Evolutionary conservation across 2,888 invertebrate species (phyloP), one percentile per base, ranked within the genome.

Genomic region (Lamellibrachia columna): DNA sequence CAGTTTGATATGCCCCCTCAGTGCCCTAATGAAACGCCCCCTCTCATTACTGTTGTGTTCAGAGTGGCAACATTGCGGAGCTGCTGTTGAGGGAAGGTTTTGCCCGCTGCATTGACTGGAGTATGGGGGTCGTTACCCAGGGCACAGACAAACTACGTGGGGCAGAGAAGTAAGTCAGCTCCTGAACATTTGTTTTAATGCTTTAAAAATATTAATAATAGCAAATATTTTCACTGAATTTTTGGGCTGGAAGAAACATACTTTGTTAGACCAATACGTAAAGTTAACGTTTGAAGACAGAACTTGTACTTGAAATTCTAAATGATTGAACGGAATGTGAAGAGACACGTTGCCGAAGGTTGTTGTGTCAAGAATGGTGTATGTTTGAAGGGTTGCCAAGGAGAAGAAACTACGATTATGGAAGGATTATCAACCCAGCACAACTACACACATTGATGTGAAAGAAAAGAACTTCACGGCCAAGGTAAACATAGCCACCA

Each of bases 21-120:
- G 40, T 40, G 40, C 1, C 40, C 40, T 40, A 40, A 40, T 40
- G 40, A 40, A 1, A 40, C 40, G 40, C 40, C 40, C 40, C 40
- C 40, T 40, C 40, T 40, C 40, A 40, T 40, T 40, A 1, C 40
- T 40, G 40, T 40, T 40, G 40, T 40, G 40, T 40, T 40, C 40
- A 40, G 40, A 40, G 40, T 40, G 40, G 97, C 75, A 99, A 99
- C 96, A 99, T 99, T 95, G 99, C 99, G 0, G 99, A 99, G 96
- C 97, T 98, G 53, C 97, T 99, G 93, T 96, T 99, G 94, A 97
- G 97, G 93, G 98, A 99, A 96, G 99, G 99, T 28, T 98, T 98
- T 95, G 99, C 99, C 0, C 98, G 98, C 96, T 99, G 99, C 96
- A 98, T 98, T 52, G 98, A 99, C 96, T 98, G 98, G 98, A 98